Base-by-base conservation (phyloP, 2,113 vertebrate genomes). In the Colistium nudipinnis region DNA sequence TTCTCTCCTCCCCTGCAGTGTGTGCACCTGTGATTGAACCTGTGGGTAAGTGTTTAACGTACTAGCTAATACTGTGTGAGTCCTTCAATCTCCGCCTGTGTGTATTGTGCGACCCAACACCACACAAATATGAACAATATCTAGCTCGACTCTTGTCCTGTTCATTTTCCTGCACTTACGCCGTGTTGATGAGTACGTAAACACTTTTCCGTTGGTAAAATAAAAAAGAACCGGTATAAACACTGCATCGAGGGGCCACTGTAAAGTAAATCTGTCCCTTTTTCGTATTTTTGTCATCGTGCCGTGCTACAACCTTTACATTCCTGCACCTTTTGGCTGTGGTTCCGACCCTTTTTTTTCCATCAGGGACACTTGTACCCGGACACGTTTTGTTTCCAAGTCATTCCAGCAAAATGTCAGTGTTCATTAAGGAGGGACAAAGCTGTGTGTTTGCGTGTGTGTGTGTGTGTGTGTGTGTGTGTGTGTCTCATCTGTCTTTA, bases 311-410 rank as follows among this genome's bases (percentile, higher is more conserved):
- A 57, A 57, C 57, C 51, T 28, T 68, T 8, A 72, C 76, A 66
- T 81, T 77, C 78, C 66, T 78, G 31, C 72, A 62, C 55, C 69
- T 76, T 78, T 70, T 63, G 68, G 67, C 78, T 76, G 80, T 62
- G 68, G 69, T n/a, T 17, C 35, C 2, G 54, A 13, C 31, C 10
- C 35, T 11, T 3, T 36, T 35, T 75, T 74, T 72, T 69, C 53
- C 77, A 38, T 20, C 11, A 68, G 69, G 74, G 67, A 81, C 77
- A 48, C 1, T 1, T 36, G 44, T 19, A 39, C 35, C 25, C 10
- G 19, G 10, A 36, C 69, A 49, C 59, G 3, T 57, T 80, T 73
- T 49, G 28, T 76, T 79, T 75, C 62, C 1, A 6, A 67, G 45
- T 73, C 76, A 82, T 80, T 87, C 80, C 68, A 78, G 31, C 3